Conservation (phyloP, 1,140 invertebrate species). For the Aradophagus sp. region DNA sequence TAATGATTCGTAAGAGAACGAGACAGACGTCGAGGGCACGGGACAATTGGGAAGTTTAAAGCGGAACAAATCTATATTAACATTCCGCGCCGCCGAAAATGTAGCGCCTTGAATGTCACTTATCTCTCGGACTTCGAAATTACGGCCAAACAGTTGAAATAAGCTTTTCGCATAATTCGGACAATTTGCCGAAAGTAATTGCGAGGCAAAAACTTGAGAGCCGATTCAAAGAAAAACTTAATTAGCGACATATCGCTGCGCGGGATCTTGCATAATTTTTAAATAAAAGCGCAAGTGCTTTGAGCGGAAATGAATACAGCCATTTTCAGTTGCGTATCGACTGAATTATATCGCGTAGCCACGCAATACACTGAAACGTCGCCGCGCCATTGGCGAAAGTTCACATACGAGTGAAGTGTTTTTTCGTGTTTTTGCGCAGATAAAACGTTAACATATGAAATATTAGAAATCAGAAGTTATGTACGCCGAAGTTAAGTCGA, state of each 20-base stretch:
- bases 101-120: conserved; percentile 35
- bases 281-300: no score
- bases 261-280: no score
- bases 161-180: conserved; percentile 23
- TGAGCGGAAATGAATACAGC: not conserved
- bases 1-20: conserved; percentile 38
- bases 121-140: conserved; percentile 31
- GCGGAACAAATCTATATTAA: conserved; percentile 39
- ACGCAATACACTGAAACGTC: no score
- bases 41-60: conserved; percentile 36
- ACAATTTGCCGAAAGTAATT: conserved; percentile 20
- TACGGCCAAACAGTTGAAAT: conserved; percentile 22
- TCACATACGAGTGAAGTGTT: no score
- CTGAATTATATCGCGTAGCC: not conserved
- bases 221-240: not conserved
- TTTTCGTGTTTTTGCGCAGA: no score
- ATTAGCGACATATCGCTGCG: not conserved
- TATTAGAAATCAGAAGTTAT: no score
- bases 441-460: no score
- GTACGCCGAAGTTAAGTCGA: no score
- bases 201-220: conserved; percentile 1
- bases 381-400: no score
- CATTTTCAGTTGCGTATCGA: not conserved
- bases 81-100: conserved; percentile 15
- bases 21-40: conserved; percentile 29